Percentiles rank a stretch among this genome's conserved stretches.
Evolutionary conservation across 2,888 invertebrate species (phyloP).

Genomic region (Eupithecia vulgata): DNA sequence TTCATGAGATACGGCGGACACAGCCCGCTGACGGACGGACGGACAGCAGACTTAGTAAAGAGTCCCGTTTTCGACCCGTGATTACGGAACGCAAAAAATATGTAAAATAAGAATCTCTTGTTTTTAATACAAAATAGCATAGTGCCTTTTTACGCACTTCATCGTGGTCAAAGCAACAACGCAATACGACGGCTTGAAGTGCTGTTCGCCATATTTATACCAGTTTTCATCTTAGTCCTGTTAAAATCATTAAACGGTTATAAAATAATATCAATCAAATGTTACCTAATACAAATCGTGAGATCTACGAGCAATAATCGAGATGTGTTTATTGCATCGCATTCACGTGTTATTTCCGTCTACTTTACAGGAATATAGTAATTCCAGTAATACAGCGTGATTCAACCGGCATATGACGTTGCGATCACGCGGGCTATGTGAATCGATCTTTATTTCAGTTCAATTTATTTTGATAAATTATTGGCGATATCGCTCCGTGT

Average conservation of each 20-base stretch:
- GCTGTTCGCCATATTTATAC: no score
- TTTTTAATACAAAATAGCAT: no score
- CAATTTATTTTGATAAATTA: slow-evolving; percentile 28
- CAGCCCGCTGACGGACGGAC: no score
- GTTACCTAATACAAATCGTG: not conserved
- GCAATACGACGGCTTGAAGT: not conserved
- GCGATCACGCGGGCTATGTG: slow-evolving; percentile 48
- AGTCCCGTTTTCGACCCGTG: no score
- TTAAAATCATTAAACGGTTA: no score
- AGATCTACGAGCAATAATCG: not conserved
- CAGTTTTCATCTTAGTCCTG: no score
- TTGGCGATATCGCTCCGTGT: slow-evolving; percentile 1
- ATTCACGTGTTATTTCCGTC: slow-evolving; percentile 41
- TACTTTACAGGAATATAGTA: slow-evolving; percentile 35
- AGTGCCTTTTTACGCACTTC: no score
- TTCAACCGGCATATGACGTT: slow-evolving; percentile 46
- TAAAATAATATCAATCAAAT: not conserved
- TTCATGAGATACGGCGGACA: no score
- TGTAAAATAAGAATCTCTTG: no score
- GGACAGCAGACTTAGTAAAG: no score
- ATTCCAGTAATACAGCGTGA: slow-evolving; percentile 47
- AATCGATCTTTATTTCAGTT: slow-evolving; percentile 49
- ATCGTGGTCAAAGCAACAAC: no score
- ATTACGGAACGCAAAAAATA: no score
- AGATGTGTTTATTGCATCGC: slow-evolving; percentile 32